Evolutionary conservation across 2,888 invertebrate genomes (phyloP), one percentile per base, ranked within the genome.

Genomic region (Platynereis dumerilii): DNA sequence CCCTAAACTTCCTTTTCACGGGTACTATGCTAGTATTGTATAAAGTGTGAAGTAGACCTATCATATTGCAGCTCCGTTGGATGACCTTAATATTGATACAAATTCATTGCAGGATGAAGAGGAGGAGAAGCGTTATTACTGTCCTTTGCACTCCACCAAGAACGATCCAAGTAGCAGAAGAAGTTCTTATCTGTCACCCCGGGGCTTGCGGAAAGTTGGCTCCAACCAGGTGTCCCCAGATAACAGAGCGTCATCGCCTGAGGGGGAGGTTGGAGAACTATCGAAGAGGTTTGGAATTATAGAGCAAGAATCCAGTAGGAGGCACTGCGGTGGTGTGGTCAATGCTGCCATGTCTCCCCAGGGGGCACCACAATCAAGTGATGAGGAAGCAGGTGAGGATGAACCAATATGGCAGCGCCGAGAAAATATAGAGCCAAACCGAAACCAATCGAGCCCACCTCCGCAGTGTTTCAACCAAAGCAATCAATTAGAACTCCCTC

Each of bases 81-180:
- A n/a, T n/a, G n/a, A n/a, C n/a, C n/a, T n/a, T n/a, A n/a, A n/a
- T n/a, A n/a, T n/a, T n/a, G n/a, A n/a, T n/a, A n/a, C n/a, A n/a
- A n/a, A n/a, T n/a, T n/a, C n/a, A n/a, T n/a, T n/a, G n/a, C 34
- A 34, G 34, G 58, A 28, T 3, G 64, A 64, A 44, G 64, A 60
- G 10, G 58, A 59, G 24, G 48, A 48, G 54, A 48, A 61, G 29
- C 26, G 39, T n/a, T 53, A 61, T 34, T 22, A 28, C 27, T 60
- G 60, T 22, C 22, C 45, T 17, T 24, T 60, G 12, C 34, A 34
- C 12, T 34, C 34, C 5, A 7, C 34, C 5, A 5, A 34, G 34
- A 34, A 34, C 5, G 34, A 34, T 34, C 34, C 34, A 7, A 34
- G 34, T 34, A 34, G 34, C 34, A 34, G 34, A 34, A 34, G 34